Evolutionary conservation across 2,113 vertebrate species (phyloP).

Genomic region (Chloropsis cyanopogon): DNA sequence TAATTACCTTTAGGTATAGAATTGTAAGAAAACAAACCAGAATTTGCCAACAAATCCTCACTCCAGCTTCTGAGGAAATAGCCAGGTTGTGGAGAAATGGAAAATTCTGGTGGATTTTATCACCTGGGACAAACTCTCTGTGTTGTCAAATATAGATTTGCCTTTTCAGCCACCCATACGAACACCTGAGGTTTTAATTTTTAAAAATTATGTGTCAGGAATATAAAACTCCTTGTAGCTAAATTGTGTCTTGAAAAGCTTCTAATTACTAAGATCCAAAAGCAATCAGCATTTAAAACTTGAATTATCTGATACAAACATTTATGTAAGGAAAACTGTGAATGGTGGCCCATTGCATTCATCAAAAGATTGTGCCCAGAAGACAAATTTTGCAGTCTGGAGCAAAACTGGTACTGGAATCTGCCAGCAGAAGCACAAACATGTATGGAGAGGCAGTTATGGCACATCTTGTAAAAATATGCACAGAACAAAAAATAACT

Average conservation of each 20-base stretch:
- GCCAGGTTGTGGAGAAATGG: background rate
- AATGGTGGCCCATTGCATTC: background rate
- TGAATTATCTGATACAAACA: background rate
- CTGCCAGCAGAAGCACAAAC: background rate
- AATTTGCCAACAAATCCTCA: background rate
- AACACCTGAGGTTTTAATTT: background rate
- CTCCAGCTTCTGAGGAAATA: background rate
- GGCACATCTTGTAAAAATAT: background rate
- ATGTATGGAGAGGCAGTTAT: background rate
- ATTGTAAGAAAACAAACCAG: background rate
- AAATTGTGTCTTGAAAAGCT: background rate
- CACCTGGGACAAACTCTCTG: background rate
- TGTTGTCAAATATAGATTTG: background rate
- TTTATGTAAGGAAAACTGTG: background rate
- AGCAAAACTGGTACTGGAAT: background rate
- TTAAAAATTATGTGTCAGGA: background rate
- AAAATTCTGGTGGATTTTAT: background rate
- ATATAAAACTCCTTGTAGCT: background rate
- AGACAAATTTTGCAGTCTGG: background rate
- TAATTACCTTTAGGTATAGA: background rate
- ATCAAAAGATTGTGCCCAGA: background rate
- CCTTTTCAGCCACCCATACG: background rate
- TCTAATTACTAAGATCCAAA: background rate
- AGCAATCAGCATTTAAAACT: background rate
- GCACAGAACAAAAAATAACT: background rate